Conservation (phyloP, 2,888 invertebrate species). For the Ichneumoninae sp. region DNA sequence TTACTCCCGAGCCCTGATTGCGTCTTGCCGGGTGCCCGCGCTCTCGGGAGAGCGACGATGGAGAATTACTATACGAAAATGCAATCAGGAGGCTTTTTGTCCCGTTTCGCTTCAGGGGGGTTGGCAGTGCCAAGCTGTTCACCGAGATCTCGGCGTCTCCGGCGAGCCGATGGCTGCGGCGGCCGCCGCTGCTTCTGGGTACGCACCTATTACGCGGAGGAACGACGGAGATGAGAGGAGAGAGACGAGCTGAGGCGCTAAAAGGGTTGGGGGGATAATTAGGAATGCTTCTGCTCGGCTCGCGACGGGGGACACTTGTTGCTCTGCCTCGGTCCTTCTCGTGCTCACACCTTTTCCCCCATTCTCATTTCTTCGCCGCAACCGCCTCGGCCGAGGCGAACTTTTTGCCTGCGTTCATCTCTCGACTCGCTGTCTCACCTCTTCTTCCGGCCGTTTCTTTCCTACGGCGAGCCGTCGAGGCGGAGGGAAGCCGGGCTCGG, state of each 20-base stretch:
- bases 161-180: conserved; percentile 10
- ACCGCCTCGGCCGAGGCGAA: conserved; percentile 24
- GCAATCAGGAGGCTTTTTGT: conserved; percentile 83
- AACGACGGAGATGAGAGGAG: conserved; percentile 39
- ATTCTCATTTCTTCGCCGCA: conserved; percentile 47
- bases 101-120: conserved; percentile 80
- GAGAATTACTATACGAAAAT: conserved; percentile 82
- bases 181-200: conserved; percentile 58
- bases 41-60: conserved; percentile 71
- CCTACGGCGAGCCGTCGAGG: conserved; percentile 21
- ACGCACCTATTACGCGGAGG: conserved; percentile 59
- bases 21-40: conserved; percentile 53
- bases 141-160: conserved; percentile 7
- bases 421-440: conserved; percentile 67
- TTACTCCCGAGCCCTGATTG: conserved; percentile 66
- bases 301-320: conserved; percentile 83
- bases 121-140: conserved; percentile 20
- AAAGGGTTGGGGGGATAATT: conserved; percentile 78
- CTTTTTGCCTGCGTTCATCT: conserved; percentile 66
- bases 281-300: conserved; percentile 82
- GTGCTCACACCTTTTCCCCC: conserved; percentile 40
- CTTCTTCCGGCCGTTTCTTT: conserved; percentile 34
- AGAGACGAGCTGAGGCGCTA: conserved; percentile 57
- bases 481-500: conserved; percentile 78
- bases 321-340: conserved; percentile 70